phyloP scores from a whole-genome alignment of 2,888 invertebrate species.

The Heliconius cydno region DNA sequence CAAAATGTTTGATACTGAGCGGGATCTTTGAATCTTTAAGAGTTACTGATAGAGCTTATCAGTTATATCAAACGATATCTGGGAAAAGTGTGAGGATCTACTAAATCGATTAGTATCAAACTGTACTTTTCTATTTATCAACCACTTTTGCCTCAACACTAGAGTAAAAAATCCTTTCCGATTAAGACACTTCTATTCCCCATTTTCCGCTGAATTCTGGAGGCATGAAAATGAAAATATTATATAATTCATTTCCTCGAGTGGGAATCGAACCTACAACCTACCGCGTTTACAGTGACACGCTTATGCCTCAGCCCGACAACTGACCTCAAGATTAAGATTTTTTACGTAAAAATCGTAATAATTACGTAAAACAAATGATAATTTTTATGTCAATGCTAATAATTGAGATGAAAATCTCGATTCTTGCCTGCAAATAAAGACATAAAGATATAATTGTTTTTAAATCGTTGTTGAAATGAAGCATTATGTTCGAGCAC shows the following conservation, averaged over 20 bases:
- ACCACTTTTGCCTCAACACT: too few relatives aligned
- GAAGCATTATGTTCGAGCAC: conserved; percentile 44
- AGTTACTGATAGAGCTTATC: conserved; percentile 37
- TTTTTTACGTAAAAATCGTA: too few relatives aligned
- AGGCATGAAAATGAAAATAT: too few relatives aligned
- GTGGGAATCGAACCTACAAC: too few relatives aligned
- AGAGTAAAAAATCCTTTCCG: too few relatives aligned
- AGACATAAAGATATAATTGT: conserved; percentile 38
- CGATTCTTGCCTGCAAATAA: conserved; percentile 6
- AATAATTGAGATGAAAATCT: background rate
- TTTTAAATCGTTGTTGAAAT: conserved; percentile 38
- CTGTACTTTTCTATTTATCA: background rate
- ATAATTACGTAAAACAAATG: background rate
- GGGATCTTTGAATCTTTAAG: conserved; percentile 28
- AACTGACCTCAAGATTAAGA: too few relatives aligned
- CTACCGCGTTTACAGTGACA: too few relatives aligned
- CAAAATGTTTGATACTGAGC: conserved; percentile 29
- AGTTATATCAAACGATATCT: conserved; percentile 22
- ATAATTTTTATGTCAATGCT: background rate
- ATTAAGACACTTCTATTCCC: too few relatives aligned
- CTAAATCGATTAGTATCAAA: background rate
- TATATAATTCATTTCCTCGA: too few relatives aligned
- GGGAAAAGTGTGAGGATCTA: conserved; percentile 4
- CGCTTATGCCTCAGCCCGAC: too few relatives aligned
- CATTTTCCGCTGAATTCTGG: too few relatives aligned